A percentile compares a stretch with the other conserved stretches of the same genome.
phyloP scores from a whole-genome alignment of 2,113 vertebrate genomes.

The Gobio gobio region DNA sequence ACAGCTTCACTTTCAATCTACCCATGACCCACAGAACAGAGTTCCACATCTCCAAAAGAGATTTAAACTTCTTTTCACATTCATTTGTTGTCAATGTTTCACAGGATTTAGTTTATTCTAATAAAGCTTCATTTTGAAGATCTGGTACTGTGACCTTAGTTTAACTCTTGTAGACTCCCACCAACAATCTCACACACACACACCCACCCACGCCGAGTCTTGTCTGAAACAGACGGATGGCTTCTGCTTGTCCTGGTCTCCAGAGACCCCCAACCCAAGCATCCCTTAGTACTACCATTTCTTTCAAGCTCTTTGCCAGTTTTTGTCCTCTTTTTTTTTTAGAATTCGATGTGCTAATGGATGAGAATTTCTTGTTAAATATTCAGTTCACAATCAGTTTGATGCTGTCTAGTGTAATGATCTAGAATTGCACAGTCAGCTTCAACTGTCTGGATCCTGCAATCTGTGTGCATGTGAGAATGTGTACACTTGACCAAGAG shows the following conservation, averaged over 20 bases:
- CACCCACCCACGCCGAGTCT: not conserved
- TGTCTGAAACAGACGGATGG: constrained; percentile 34
- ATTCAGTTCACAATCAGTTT: not conserved
- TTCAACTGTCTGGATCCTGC: constrained; percentile 5
- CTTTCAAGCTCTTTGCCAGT: not conserved
- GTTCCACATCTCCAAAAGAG: not conserved
- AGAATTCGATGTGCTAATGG: not conserved
- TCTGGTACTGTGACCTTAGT: not conserved
- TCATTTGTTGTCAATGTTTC: not conserved
- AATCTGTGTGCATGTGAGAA: not conserved
- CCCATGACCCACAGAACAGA: not conserved
- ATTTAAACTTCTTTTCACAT: not conserved
- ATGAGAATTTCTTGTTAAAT: not conserved
- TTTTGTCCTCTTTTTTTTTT: not conserved
- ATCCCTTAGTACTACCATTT: not conserved
- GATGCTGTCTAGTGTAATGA: not conserved
- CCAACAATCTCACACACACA: not conserved
- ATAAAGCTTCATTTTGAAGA: too few species aligned
- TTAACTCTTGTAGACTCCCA: not conserved
- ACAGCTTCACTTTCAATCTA: not conserved
- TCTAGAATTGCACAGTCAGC: constrained; percentile 21
- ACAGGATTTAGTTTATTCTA: not conserved
- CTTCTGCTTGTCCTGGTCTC: not conserved
- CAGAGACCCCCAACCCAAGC: not conserved
- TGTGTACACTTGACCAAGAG: not conserved